Base-by-base conservation (phyloP, 2,797 vertebrate genomes). In the Gadopsis bispinosus region DNA sequence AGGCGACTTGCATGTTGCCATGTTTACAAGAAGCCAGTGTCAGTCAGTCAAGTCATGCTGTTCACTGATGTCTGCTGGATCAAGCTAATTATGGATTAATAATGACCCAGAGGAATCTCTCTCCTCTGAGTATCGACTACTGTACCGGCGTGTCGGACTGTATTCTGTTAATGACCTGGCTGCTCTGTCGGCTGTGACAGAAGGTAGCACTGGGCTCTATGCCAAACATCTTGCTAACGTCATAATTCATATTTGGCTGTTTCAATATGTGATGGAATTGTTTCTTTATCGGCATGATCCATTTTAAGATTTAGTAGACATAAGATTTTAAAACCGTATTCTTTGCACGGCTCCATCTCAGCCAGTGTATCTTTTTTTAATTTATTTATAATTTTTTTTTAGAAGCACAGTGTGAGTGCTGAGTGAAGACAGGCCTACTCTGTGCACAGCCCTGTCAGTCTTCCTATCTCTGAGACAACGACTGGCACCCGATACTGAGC, bases 1-100 rank as follows among this genome's bases (percentile, higher is more conserved):
- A 77, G 45, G 69, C 5, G 1, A 50, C 65, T 79, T 0, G n/a
- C 73, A 75, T 39, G 53, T 4, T 4, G 37, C 59, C 20, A 26
- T 84, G 77, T 88, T 87, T 77, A 77, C 83, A 77, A 73, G 65
- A 80, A 7, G 63, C 74, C 48, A 61, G n/a, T 53, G 80, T 59
- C 73, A 8, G 51, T 68, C 69, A 37, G 66, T 31, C 16, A 13
- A 77, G 67, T 89, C 77, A 75, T 51, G 64, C 69, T 22, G 74
- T 74, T 64, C 43, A 3, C 45, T 65, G 55, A 79, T 64, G 79
- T 64, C 37, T 73, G 62, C 80, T 26, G 66, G 60, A 86, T 82
- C 73, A 35, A 76, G 79, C 66, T 79, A 83, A 93, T 91, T 86
- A 89, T 88, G 60, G 76, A 73, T 81, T 89, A 85, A 86, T 89